Base-by-base conservation (phyloP, 2,888 invertebrate genomes). In the Agrilus cyanescens region DNA sequence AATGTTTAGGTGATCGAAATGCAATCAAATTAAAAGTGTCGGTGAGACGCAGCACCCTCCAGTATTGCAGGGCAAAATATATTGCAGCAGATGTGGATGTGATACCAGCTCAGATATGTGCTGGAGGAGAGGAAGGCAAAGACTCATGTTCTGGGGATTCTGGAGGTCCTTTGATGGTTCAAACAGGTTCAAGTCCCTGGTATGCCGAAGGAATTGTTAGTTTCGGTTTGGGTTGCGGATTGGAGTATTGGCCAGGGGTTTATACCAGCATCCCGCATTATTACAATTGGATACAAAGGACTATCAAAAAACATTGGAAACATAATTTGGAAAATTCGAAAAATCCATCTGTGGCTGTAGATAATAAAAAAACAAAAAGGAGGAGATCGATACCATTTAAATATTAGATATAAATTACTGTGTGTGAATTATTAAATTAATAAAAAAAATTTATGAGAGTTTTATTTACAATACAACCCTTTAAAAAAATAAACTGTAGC, bases 61-160 rank as follows among this genome's bases (percentile, higher is more conserved):
- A 62, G 0, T 63, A 73, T 8, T 84, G 83, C 54, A 55, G 60
- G 1, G 58, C 59, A 31, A 71, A 76, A 37, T 76, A 78, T 53
- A 59, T 61, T 10, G 53, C 59, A 1, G 61, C 73, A 4, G 70
- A 69, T 1, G 71, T 78, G 0, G 57, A 59, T 2, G 57, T 80
- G 25, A 68, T 67, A 0, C 66, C 73, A 0, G 71, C 67, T 12
- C 82, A 82, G 54, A 56, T 85, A 1, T 86, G 86, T 55, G 86
- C 85, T 4, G 87, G 87, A 1, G 85, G 85, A 0, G 68, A 70
- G 31, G 71, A 67, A 42, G 73, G 74, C 2, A 72, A 78, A 55
- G 86, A 86, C 55, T 78, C 85, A 0, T 87, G 87, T 57, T 70
- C 69, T n/a, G 86, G 86, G 0, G 86, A 86, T 54, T 85, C 84